Percentiles rank a stretch among this genome's conserved stretches.
These are phyloP conservation scores for Augochlorella aurata DNA, from an alignment of 2,888 invertebrate species.

Conservation along the genomic window DNA sequence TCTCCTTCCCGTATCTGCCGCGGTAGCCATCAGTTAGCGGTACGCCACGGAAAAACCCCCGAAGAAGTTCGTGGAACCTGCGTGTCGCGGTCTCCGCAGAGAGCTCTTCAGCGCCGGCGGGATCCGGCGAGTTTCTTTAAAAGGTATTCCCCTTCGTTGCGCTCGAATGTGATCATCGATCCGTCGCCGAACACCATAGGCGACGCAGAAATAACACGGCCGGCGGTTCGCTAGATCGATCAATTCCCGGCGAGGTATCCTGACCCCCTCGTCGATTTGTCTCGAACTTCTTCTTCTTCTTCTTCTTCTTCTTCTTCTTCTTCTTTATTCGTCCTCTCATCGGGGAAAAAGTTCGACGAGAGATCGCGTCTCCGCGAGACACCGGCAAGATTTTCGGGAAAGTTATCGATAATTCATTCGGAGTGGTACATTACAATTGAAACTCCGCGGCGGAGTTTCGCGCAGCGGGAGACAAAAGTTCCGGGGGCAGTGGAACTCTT, in stretches of 20 bases:
- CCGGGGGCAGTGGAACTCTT: slow-evolving; percentile 38
- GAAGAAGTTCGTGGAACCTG: slow-evolving; percentile 28
- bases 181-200: slow-evolving; percentile 27
- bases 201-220: slow-evolving; percentile 30
- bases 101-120: neutral
- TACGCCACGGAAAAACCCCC: slow-evolving; percentile 70
- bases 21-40: slow-evolving; percentile 63
- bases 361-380: slow-evolving; percentile 16
- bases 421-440: slow-evolving; percentile 51
- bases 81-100: slow-evolving; percentile 10
- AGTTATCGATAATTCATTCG: slow-evolving; percentile 53
- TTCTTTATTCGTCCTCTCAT: neutral
- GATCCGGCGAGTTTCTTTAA: slow-evolving; percentile 12
- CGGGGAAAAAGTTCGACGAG: slow-evolving; percentile 29
- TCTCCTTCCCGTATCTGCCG: slow-evolving; percentile 70
- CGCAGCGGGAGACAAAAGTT: slow-evolving; percentile 45
- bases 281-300: slow-evolving; percentile 14
- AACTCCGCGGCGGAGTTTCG: slow-evolving; percentile 42
- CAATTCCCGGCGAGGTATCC: neutral
- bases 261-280: neutral
- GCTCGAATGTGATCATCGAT: slow-evolving; percentile 36
- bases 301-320: slow-evolving; percentile 15
- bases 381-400: slow-evolving; percentile 24
- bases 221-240: slow-evolving; percentile 14
- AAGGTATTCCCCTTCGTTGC: slow-evolving; percentile 30